phyloP scores from a whole-genome alignment of 2,888 invertebrate genomes.

The Drosophila seclusa region DNA sequence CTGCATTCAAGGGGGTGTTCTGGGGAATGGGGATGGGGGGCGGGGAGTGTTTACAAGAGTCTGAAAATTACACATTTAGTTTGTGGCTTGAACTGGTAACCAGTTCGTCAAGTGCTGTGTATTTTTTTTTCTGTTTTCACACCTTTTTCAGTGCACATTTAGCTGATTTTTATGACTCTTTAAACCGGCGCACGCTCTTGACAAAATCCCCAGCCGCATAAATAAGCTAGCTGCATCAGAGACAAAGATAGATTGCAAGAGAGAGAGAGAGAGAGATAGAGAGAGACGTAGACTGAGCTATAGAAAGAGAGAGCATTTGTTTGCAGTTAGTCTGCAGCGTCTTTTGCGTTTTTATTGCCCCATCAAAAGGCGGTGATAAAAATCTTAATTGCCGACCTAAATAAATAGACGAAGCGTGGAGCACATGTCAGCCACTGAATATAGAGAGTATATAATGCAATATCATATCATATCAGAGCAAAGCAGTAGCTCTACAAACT shows the following conservation, averaged over 20 bases:
- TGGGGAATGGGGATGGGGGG: neutral
- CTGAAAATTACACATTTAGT: slow-evolving; percentile 72
- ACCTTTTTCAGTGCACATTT: slow-evolving; percentile 62
- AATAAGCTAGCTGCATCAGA: slow-evolving; percentile 53
- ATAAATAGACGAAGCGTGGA: slow-evolving; percentile 72
- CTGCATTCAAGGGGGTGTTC: slow-evolving; percentile 3
- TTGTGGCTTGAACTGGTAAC: slow-evolving; percentile 57
- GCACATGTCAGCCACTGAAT: slow-evolving; percentile 44
- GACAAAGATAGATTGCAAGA: slow-evolving; percentile 6
- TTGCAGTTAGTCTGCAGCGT: slow-evolving; percentile 62
- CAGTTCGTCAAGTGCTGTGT: slow-evolving; percentile 57
- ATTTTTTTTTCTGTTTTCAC: slow-evolving; percentile 47
- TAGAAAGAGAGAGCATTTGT: slow-evolving; percentile 43
- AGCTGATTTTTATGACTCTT: slow-evolving; percentile 77
- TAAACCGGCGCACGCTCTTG: slow-evolving; percentile 65
- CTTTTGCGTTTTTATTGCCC: slow-evolving; percentile 74
- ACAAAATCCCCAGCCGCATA: slow-evolving; percentile 63
- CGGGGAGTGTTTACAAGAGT: slow-evolving; percentile 64
- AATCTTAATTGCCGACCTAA: slow-evolving; percentile 83
- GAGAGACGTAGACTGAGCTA: slow-evolving; percentile 2
- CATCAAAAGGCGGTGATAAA: slow-evolving; percentile 79
- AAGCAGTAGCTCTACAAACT: slow-evolving; percentile 28
- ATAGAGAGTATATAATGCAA: slow-evolving; percentile 8
- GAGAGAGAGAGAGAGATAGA: slow-evolving; percentile 4
- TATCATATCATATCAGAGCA: slow-evolving; percentile 18